Evolutionary conservation across 2,888 invertebrate species (phyloP).

Genomic region (Ceramica pisi): DNA sequence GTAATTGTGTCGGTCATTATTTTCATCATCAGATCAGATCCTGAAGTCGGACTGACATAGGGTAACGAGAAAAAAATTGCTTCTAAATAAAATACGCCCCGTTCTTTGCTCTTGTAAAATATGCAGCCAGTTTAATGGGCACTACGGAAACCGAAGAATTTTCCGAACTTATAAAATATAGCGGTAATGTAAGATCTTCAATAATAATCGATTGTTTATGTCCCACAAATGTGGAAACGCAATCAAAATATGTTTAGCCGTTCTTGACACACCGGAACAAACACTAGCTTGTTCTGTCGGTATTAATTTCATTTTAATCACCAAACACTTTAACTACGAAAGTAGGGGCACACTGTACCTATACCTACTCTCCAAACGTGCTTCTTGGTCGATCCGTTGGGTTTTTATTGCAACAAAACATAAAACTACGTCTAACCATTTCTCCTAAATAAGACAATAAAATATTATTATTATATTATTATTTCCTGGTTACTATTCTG

Average conservation of each 20-base stretch:
- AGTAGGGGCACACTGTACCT: background rate
- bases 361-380: background rate
- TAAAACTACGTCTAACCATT: background rate
- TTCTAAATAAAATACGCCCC: background rate
- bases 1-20: too few species aligned
- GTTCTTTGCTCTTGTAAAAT: background rate
- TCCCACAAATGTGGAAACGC: background rate
- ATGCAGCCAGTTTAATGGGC: conserved; percentile 1
- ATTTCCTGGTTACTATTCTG: background rate
- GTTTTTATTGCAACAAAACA: background rate
- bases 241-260: conserved; percentile 34
- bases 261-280: conserved; percentile 44
- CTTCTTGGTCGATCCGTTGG: background rate
- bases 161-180: background rate
- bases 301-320: conserved; percentile 45
- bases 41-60: too few species aligned
- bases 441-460: background rate
- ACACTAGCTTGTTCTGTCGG: conserved; percentile 8
- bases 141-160: background rate
- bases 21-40: too few species aligned
- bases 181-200: background rate
- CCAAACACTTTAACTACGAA: conserved; percentile 9
- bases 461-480: too few species aligned
- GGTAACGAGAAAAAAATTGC: background rate
- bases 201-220: conserved; percentile 15